Conservation (phyloP, 2,888 invertebrate genomes). For the Hypsopygia costalis region DNA sequence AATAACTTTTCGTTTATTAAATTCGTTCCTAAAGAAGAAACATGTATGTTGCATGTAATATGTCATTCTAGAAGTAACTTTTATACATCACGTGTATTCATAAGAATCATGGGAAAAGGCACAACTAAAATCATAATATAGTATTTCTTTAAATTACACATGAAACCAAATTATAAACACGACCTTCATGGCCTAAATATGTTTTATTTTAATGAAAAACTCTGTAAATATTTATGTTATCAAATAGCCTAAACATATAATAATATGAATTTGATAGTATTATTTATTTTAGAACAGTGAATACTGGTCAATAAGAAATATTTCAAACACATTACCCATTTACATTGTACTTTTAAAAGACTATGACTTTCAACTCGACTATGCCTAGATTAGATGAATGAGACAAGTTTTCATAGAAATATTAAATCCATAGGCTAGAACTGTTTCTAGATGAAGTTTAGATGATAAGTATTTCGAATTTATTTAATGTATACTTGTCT, state of each 20-base stretch:
- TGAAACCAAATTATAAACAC: not conserved
- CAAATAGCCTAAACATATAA: conserved; percentile 11
- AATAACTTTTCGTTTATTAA: too few species aligned
- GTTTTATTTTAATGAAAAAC: conserved; percentile 1
- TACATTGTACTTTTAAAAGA: conserved; percentile 1
- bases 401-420: conserved; percentile 6
- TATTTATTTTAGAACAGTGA: conserved; percentile 14
- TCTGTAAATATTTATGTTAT: conserved; percentile 14
- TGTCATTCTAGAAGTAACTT: too few species aligned
- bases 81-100: not conserved
- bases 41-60: too few species aligned
- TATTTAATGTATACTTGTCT: not conserved
- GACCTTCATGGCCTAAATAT: conserved; percentile 11
- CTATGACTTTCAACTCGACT: conserved; percentile 3
- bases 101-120: too few species aligned
- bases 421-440: conserved; percentile 7
- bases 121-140: conserved; percentile 3
- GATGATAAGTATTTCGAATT: not conserved
- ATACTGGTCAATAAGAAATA: conserved; percentile 19
- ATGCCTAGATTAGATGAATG: conserved; percentile 7
- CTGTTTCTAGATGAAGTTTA: conserved; percentile 2
- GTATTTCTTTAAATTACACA: conserved; percentile 1
- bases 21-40: too few species aligned
- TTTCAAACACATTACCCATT: conserved; percentile 5
- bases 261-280: conserved; percentile 5